Evolutionary conservation across 2,888 invertebrate genomes (phyloP), one percentile per base, ranked within the genome.

Genomic region (Cheilosia soror): DNA sequence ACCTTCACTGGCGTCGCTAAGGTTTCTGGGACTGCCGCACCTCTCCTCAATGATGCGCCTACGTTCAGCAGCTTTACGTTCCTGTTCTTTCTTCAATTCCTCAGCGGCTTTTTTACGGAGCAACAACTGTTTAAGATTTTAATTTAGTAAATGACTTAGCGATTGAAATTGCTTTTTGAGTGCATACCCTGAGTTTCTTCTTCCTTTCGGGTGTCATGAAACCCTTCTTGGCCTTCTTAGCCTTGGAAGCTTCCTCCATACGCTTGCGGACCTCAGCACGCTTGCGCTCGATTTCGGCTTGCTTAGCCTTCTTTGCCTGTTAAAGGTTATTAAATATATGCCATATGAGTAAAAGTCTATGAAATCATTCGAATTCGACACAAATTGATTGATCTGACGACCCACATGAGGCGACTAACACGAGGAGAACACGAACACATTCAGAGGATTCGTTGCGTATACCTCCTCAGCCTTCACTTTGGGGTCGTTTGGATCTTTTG

Each of bases 181-280:
- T 20, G 11, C 37, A 11, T 47, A 98, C 98, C 95, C 99, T 96
- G 92, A 99, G 97, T 94, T 99, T 98, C 97, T 99, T 99, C 97
- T 99, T 99, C 94, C 99, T 98, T 94, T 99, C 99, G 87, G 99
- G 98, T 92, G 99, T 98, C 98, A 98, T 98, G 96, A 99, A 99
- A 95, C 99, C 99, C 94, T 99, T 99, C 96, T 99, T 99, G 93
- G 98, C 98, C 94, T 98, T 98, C 94, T 99, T 99, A 93, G 97
- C 98, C 93, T 98, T 97, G 93, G 98, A 98, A 93, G 98, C 98
- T 93, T 98, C 98, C 94, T 99, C 99, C 95, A 99, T 97, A 93
- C 98, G 98, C 94, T 97, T 97, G 93, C 98, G 96, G 93, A 99
- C 98, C 94, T 99, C 98, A 93, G 98, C 98, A 94, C 98, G 97